Base-by-base conservation (phyloP, 1,140 invertebrate genomes). In the Drosophila santomea region DNA sequence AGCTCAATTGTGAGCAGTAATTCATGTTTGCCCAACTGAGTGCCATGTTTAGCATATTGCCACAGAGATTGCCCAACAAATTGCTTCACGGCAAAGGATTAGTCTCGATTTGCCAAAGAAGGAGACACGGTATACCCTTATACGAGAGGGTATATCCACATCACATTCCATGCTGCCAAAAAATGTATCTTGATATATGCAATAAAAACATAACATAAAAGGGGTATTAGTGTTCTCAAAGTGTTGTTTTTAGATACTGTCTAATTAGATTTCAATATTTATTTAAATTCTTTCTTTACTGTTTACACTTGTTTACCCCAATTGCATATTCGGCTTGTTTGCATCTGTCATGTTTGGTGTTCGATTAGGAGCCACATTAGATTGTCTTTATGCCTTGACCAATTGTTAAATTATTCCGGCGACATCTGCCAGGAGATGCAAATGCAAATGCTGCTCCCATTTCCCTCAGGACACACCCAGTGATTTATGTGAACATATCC, bases 401-500 rank as follows among this genome's bases (percentile, higher is more conserved):
- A 76, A 76, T 76, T 76, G 73, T 57, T 59, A 57, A 76, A 76
- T 58, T 67, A 76, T 75, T 75, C 72, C 28, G 17, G 47, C 72
- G 28, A 76, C 73, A 76, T 76, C 73, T 76, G 73, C 23, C 61
- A 36, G 47, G 4, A 48, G 73, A 67, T 71, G 76, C 76, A 72
- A 78, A 68, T 81, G 59, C 58, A 64, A 51, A 56, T 68, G 17
- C 56, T 58, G 11, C 20, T 15, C 8, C 17, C 28, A 10, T 44
- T 35, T 8, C 59, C 25, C 28, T 32, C 8, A 17, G 32, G 54
- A 47, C 45, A 51, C 28, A 36, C 17, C 51, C 60, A 64, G 44
- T 86, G 82, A 79, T 86, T 86, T 86, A 82, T 86, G 78, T 61
- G 20, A 14, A 44, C 43, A 55, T 50, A 57, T 71, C 50, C 66